phyloP scores from a whole-genome alignment of 2,888 invertebrate genomes.

The Parapristionchus giblindavisi region DNA sequence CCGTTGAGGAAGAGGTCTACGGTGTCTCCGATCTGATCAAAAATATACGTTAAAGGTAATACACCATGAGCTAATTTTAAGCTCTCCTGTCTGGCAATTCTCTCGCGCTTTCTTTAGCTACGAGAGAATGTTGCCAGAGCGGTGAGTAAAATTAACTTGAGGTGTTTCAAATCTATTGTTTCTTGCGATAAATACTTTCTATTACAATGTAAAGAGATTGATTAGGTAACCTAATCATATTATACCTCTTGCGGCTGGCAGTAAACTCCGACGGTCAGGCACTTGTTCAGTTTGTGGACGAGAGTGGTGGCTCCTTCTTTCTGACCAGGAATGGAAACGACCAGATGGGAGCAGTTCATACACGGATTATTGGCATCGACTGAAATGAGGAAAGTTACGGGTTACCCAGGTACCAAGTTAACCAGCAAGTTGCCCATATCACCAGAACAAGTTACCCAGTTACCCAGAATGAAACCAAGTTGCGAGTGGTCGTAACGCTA shows the following conservation, averaged over 20 bases:
- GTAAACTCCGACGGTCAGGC: constrained; percentile 48
- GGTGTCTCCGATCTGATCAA: constrained; percentile 17
- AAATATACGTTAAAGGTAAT: neutral
- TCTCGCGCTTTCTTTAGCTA: too few species aligned
- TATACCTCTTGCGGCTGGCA: constrained; percentile 50
- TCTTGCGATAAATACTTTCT: neutral
- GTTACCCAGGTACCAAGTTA: too few species aligned
- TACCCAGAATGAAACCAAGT: too few species aligned
- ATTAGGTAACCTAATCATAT: neutral
- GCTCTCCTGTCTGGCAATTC: neutral
- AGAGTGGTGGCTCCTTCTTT: constrained; percentile 48
- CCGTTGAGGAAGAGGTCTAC: constrained; percentile 34
- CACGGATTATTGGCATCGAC: constrained; percentile 46
- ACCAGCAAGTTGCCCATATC: too few species aligned
- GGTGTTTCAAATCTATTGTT: neutral
- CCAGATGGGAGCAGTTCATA: constrained; percentile 52
- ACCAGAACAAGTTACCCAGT: too few species aligned
- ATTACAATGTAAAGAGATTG: neutral
- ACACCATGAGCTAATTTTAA: too few species aligned
- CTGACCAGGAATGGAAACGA: constrained; percentile 44
- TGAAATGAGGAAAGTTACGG: constrained; percentile 20
- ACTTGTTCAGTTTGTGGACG: constrained; percentile 45
- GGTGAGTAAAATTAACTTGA: too few species aligned
- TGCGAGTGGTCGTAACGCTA: too few species aligned
- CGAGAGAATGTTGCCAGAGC: too few species aligned